These are phyloP conservation scores for Nomia melanderi DNA, from an alignment of 1,140 invertebrate species.

Conservation along the genomic window DNA sequence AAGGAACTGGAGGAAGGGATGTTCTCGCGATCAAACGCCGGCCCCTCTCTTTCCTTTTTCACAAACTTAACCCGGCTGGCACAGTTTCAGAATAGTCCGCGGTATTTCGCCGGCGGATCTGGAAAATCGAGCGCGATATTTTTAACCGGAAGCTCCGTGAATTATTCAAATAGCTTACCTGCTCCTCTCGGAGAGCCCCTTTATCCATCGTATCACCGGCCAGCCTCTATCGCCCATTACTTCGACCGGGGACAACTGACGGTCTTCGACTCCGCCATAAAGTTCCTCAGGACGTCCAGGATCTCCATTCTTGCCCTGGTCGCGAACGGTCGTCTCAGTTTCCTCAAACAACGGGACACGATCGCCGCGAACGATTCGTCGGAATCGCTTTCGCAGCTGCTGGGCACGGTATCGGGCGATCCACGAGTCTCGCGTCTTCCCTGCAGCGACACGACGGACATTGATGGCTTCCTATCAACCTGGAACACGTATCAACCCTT, in stretches of 20 bases:
- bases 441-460: neutral
- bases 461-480: neutral
- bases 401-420: neutral
- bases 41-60: neutral
- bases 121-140: neutral
- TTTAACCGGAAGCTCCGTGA: neutral
- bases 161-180: neutral
- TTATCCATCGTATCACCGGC: no score
- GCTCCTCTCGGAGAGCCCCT: neutral
- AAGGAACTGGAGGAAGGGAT: neutral
- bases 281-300: slow-evolving; percentile 38
- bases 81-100: neutral
- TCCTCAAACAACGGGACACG: slow-evolving; percentile 47
- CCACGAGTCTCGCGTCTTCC: neutral
- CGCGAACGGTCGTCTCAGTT: slow-evolving; percentile 38
- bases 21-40: neutral
- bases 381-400: neutral
- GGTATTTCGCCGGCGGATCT: neutral
- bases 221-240: no score
- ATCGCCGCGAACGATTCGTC: slow-evolving; percentile 56
- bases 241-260: neutral
- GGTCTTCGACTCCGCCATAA: slow-evolving; percentile 24
- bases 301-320: slow-evolving; percentile 50
- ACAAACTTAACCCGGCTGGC: neutral
- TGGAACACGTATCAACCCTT: neutral